Percentiles rank a stretch among this genome's conserved stretches.
Evolutionary conservation across 2,113 vertebrate species (phyloP).

Genomic region (Boulengeromyrus knoepffleri): DNA sequence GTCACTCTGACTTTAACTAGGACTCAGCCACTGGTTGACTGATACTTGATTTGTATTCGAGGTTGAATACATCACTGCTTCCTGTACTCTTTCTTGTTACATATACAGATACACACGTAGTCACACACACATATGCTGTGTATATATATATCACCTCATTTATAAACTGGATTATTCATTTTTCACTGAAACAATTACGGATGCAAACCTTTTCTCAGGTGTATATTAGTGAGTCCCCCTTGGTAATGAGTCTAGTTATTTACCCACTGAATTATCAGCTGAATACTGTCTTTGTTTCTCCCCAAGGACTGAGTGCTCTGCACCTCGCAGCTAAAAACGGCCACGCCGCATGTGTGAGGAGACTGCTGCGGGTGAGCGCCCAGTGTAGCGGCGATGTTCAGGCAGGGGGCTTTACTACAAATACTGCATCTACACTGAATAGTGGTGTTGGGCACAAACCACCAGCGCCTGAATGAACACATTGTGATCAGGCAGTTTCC

Average conservation of each 20-base stretch:
- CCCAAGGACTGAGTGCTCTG: slow-evolving; percentile 73
- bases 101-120: not conserved
- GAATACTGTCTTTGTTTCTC: not conserved
- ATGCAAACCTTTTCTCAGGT: not conserved
- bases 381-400: not conserved
- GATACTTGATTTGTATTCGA: not conserved
- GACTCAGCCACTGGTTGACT: not conserved
- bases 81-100: not conserved
- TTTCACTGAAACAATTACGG: not conserved
- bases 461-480: not conserved
- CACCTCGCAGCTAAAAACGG: slow-evolving; percentile 84
- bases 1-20: not conserved
- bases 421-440: not conserved
- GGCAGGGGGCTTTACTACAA: not conserved
- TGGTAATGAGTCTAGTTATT: not conserved
- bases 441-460: not conserved
- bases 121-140: not conserved
- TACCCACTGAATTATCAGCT: not conserved
- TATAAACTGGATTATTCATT: not conserved
- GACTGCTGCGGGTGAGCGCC: slow-evolving; percentile 76
- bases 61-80: not conserved
- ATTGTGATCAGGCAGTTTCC: not conserved
- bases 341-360: slow-evolving; percentile 80
- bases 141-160: not conserved
- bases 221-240: not conserved